A percentile compares a stretch with the other conserved stretches of the same genome.
These are phyloP conservation scores for Camptogramma bilineatum DNA, from an alignment of 2,888 invertebrate species.

Conservation along the genomic window DNA sequence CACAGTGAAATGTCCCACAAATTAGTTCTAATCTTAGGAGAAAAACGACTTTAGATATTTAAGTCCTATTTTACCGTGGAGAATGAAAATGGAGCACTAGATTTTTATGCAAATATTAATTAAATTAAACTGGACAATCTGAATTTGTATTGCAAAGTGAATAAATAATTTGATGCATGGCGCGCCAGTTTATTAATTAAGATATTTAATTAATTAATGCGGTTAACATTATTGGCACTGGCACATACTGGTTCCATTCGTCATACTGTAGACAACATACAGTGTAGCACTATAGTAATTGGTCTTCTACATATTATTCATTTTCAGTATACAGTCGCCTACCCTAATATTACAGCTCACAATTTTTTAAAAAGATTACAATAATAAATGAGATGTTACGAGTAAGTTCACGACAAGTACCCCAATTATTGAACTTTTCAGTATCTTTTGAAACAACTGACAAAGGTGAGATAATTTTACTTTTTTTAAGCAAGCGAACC, in stretches of 20 bases:
- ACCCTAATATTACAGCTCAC: no score
- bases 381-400: no score
- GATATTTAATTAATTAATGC: constrained; percentile 28
- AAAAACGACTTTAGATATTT: constrained; percentile 24
- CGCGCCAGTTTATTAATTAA: constrained; percentile 28
- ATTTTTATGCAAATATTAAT: constrained; percentile 41
- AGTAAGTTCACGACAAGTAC: no score
- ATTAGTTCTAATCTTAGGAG: constrained; percentile 28
- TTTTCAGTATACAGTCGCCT: neutral
- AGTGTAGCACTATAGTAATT: neutral
- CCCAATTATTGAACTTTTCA: no score
- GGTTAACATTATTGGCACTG: constrained; percentile 12
- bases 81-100: constrained; percentile 25
- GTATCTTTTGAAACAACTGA: no score
- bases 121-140: constrained; percentile 39
- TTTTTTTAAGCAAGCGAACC: no score
- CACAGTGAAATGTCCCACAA: constrained; percentile 23
- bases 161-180: constrained; percentile 35
- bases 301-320: neutral
- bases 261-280: neutral
- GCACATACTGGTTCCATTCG: neutral
- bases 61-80: constrained; percentile 15
- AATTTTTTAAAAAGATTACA: no score
- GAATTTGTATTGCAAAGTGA: constrained; percentile 41
- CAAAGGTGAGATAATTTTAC: no score